phyloP scores from a whole-genome alignment of 2,113 vertebrate species.

The Colius striatus region DNA sequence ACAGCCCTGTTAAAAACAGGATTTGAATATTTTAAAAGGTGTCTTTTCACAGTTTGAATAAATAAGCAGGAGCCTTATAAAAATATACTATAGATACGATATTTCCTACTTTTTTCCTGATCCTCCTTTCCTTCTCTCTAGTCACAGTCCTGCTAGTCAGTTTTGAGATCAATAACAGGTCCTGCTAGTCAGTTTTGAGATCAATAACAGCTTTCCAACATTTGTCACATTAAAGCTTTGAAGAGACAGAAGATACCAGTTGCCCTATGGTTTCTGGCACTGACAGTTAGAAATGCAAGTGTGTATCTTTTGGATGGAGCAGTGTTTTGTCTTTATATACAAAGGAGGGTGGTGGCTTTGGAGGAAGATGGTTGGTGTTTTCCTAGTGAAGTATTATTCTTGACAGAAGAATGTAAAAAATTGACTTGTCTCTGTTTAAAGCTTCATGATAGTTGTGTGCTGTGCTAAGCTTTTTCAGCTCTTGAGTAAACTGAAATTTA shows the following conservation, averaged over 20 bases:
- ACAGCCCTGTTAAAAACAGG: not conserved
- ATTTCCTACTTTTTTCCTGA: not conserved
- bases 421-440: not conserved
- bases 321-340: not conserved
- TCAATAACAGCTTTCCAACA: not conserved
- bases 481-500: not conserved
- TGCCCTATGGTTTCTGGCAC: not conserved
- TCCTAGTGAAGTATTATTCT: not conserved
- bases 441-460: not conserved
- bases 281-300: not conserved
- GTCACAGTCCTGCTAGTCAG: not conserved
- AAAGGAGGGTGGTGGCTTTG: not conserved
- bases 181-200: not conserved
- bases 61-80: not conserved
- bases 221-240: not conserved
- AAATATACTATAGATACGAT: not conserved
- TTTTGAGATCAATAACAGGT: not conserved
- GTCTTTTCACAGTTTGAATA: not conserved
- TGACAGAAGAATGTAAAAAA: not conserved
- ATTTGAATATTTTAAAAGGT: not conserved
- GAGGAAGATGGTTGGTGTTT: not conserved
- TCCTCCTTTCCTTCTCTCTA: not conserved
- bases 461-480: not conserved
- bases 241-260: not conserved
- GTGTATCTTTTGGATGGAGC: fast-evolving